These are phyloP conservation scores for Alca torda DNA, from an alignment of 2,797 vertebrate genomes.

Conservation along the genomic window DNA sequence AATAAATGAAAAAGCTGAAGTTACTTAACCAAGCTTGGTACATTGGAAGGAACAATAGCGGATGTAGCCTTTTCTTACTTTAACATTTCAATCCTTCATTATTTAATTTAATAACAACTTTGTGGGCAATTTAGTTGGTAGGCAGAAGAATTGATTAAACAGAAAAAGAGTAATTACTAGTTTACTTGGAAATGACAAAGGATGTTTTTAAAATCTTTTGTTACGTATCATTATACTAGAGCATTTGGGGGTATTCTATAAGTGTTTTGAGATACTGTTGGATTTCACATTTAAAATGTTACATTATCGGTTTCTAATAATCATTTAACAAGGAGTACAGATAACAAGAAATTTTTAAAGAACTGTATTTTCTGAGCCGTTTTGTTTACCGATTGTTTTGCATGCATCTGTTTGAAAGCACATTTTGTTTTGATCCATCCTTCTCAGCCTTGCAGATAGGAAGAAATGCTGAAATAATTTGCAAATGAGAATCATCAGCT, in stretches of 20 bases:
- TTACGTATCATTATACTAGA: not conserved
- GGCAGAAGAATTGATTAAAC: not conserved
- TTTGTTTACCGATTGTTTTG: not conserved
- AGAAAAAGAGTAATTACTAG: not conserved
- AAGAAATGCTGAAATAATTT: constrained; percentile 24
- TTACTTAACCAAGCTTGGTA: not conserved
- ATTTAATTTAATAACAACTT: not conserved
- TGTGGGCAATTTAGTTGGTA: not conserved
- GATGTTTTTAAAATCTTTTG: not conserved
- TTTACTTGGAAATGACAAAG: not conserved
- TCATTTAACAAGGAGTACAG: not conserved
- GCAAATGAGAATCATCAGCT: constrained; percentile 28
- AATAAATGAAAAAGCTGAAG: constrained; percentile 35
- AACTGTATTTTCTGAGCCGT: not conserved
- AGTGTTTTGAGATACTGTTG: not conserved
- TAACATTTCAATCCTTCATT: constrained; percentile 14
- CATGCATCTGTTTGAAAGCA: not conserved
- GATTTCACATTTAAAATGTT: not conserved
- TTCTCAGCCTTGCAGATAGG: not conserved
- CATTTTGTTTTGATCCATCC: constrained; percentile 20
- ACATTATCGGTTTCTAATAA: not conserved
- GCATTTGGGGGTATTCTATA: not conserved
- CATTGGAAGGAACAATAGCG: not conserved
- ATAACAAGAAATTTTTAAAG: not conserved
- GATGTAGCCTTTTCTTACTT: not conserved